Evolutionary conservation across 1,140 invertebrate species (phyloP).

Genomic region (Euura saliciscinereae): DNA sequence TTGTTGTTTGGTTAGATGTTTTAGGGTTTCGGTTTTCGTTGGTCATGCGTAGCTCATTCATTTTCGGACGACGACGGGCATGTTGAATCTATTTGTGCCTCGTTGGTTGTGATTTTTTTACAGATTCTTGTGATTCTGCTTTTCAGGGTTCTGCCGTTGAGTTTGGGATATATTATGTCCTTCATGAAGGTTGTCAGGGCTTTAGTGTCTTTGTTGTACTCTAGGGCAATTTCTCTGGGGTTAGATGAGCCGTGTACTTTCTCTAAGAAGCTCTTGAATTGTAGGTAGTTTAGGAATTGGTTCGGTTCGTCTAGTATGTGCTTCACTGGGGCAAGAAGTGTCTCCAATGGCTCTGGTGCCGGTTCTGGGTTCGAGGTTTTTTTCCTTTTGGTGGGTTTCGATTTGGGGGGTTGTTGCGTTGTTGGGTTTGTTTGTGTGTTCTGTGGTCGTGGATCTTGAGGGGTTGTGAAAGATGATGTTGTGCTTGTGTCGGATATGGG

Average conservation of each 20-base stretch:
- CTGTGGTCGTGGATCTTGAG: not conserved
- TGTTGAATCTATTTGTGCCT: too few relatives aligned
- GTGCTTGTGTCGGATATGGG: too few relatives aligned
- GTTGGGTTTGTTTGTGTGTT: not conserved
- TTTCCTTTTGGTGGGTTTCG: not conserved
- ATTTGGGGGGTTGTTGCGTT: not conserved
- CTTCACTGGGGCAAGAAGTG: too few relatives aligned
- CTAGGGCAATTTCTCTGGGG: not conserved
- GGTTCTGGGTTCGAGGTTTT: not conserved
- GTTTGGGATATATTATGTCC: not conserved
- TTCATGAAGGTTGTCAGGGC: slow-evolving; percentile 9
- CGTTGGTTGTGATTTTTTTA: not conserved
- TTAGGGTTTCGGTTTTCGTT: too few relatives aligned
- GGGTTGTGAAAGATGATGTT: too few relatives aligned
- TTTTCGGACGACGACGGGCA: too few relatives aligned
- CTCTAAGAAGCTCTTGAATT: slow-evolving; percentile 25
- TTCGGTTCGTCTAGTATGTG: not conserved
- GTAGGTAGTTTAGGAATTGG: slow-evolving; percentile 14
- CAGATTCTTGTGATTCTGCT: not conserved
- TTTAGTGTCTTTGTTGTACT: slow-evolving; percentile 8
- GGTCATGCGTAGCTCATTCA: too few relatives aligned
- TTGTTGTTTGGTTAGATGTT: too few relatives aligned
- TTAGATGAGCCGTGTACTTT: slow-evolving; percentile 9
- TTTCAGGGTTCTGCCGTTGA: slow-evolving; percentile 16
- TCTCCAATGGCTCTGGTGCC: too few relatives aligned